A percentile compares a stretch with the other conserved stretches of the same genome.
Evolutionary conservation across 2,888 invertebrate genomes (phyloP).

Genomic region (Drosophila hamatofila): DNA sequence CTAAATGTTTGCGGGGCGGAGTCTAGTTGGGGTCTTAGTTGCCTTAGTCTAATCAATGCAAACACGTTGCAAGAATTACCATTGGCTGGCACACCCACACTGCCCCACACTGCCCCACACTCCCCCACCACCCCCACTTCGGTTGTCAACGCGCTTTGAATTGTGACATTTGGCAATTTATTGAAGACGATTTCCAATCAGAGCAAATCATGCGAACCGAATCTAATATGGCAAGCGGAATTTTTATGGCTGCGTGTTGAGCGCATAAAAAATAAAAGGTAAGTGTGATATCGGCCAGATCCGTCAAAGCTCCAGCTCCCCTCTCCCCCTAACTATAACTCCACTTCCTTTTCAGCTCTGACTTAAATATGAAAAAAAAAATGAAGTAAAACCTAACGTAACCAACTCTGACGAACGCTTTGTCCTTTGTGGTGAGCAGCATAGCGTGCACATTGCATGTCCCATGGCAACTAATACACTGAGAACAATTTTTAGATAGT

Average conservation of each 20-base stretch:
- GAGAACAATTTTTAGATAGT: not conserved
- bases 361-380: constrained; percentile 2
- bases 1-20: constrained; percentile 13
- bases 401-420: constrained; percentile 45
- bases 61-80: constrained; percentile 70
- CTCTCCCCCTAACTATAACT: not conserved
- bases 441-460: constrained; percentile 63
- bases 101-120: too few relatives aligned
- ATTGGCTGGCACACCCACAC: constrained; percentile 10
- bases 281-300: constrained; percentile 76
- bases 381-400: constrained; percentile 5
- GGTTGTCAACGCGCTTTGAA: constrained; percentile 56
- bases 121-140: not conserved
- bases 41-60: constrained; percentile 61
- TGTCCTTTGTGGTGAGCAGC: constrained; percentile 76
- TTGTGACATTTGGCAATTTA: constrained; percentile 80
- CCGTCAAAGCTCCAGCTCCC: constrained; percentile 9
- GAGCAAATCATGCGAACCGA: constrained; percentile 74
- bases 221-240: constrained; percentile 69
- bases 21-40: not conserved
- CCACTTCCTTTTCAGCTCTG: not conserved
- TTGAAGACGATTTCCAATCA: constrained; percentile 78
- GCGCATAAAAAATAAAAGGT: constrained; percentile 77
- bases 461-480: constrained; percentile 18
- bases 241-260: constrained; percentile 72